A percentile compares a stretch with the other conserved stretches of the same genome.
Evolutionary conservation across 1,140 invertebrate genomes (phyloP).

Genomic region (Philopotamus ludificatus): DNA sequence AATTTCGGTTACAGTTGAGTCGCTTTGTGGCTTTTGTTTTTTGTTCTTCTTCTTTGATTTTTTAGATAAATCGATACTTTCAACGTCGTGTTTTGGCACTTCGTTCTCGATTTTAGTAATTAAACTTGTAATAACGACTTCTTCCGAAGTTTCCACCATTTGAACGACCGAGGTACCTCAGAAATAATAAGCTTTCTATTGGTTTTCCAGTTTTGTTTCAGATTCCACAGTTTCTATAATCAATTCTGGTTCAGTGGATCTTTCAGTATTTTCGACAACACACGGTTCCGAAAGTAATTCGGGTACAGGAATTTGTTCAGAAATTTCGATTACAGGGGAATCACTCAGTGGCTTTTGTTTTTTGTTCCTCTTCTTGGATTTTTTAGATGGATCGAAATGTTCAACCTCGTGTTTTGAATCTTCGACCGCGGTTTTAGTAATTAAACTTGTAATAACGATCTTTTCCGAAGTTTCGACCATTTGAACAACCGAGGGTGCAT

Average conservation of each 20-base stretch:
- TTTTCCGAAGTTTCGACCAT: not conserved
- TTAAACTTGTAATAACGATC: not conserved
- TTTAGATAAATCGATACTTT: not conserved
- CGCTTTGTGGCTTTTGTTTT: too few species aligned
- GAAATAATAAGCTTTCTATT: too few species aligned
- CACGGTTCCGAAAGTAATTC: too few species aligned
- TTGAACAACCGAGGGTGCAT: too few species aligned
- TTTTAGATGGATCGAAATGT: not conserved
- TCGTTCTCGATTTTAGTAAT: not conserved
- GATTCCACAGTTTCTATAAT: too few species aligned
- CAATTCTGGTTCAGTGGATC: too few species aligned
- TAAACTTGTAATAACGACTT: not conserved
- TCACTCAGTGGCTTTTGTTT: too few species aligned
- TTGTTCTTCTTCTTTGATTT: constrained; percentile 13
- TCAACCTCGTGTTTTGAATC: not conserved
- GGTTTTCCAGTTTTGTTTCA: too few species aligned
- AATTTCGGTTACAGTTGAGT: not conserved
- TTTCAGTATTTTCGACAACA: not conserved
- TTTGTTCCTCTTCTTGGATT: constrained; percentile 10
- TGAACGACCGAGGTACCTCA: too few species aligned
- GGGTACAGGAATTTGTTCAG: too few species aligned
- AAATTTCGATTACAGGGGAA: not conserved
- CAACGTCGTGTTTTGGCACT: not conserved
- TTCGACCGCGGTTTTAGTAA: not conserved
- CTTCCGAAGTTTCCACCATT: not conserved